Conservation (phyloP, 1,140 invertebrate genomes). For the Leptinotarsa lineolata region DNA sequence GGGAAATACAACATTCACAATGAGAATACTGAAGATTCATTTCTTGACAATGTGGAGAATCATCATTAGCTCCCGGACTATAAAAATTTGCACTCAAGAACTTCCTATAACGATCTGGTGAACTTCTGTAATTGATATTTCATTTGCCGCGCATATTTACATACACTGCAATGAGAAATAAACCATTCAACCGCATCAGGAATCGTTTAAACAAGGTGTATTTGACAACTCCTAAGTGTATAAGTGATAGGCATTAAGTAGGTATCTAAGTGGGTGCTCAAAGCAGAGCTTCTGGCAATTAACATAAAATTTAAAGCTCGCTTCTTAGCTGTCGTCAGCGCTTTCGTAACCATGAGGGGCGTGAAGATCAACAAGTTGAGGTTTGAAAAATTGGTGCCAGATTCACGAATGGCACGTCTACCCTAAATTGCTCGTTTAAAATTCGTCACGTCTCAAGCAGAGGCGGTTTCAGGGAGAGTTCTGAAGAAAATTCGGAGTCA, state of each 20-base stretch:
- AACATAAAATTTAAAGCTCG: not conserved
- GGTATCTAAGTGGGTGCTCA: not conserved
- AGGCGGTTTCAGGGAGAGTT: no score
- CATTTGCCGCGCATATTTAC: not conserved
- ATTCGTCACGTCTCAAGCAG: no score
- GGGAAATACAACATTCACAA: no score
- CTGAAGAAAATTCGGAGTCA: no score
- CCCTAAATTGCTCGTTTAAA: no score
- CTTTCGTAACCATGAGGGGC: not conserved
- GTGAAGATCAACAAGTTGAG: not conserved
- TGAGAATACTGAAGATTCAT: no score
- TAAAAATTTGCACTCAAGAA: no score
- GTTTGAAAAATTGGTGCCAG: no score
- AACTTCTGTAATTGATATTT: not conserved
- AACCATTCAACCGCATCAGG: not conserved
- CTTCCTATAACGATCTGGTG: not conserved
- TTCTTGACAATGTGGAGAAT: no score
- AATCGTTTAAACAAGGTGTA: not conserved
- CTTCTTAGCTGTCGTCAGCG: not conserved
- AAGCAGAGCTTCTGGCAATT: slow-evolving; percentile 2
- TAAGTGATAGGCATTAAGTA: not conserved
- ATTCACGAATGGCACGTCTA: no score
- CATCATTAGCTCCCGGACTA: no score
- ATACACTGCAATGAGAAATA: not conserved
- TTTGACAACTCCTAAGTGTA: not conserved